Evolutionary conservation across 1,140 invertebrate genomes (phyloP), one percentile per base, ranked within the genome.

Genomic region (Bombus sylvicola): DNA sequence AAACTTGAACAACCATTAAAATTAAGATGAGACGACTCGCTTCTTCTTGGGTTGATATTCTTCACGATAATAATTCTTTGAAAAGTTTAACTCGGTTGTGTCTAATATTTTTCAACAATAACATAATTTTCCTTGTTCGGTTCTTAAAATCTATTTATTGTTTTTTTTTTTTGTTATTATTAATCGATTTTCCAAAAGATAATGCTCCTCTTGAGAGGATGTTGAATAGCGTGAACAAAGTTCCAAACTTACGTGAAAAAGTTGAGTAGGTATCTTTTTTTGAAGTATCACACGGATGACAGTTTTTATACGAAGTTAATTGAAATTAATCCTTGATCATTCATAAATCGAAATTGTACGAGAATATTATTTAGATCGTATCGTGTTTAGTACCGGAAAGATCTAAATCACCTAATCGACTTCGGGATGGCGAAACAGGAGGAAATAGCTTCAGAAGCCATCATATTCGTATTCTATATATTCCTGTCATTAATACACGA

Each of bases 41-140:
- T 25, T 22, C 18, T 10, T 22, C 15, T 37, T 18, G 31, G 0
- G 1, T 22, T 0, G 6, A 34, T 34, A 8, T 10, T 37, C 28
- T 3, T 13, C 13, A 0, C 15, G 5, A 8, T 53, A 8, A 22
- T 8, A 2, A 8, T 53, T 6, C 47, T 53, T 53, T 1, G 0
- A 1, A 8, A 8, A 53, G 18, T 22, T 53, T 53, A 2, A 53
- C 6, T 53, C 47, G 47, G 18, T 53, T 0, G 47, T 22, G 47
- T 53, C 18, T 53, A 22, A 53, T 53, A 53, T 22, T 22, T 22
- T 22, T 53, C 18, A 18, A 8, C 0, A 22, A 2, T 53, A 22
- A 53, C 1, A 6, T 53, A 22, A 22, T 53, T 22, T 6, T 22
- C 1, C 47, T 53, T 22, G 47, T 53, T 53, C 18, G 47, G 0